These are phyloP conservation scores for Sylvietta virens DNA, from an alignment of 2,113 vertebrate species.

Conservation along the genomic window DNA sequence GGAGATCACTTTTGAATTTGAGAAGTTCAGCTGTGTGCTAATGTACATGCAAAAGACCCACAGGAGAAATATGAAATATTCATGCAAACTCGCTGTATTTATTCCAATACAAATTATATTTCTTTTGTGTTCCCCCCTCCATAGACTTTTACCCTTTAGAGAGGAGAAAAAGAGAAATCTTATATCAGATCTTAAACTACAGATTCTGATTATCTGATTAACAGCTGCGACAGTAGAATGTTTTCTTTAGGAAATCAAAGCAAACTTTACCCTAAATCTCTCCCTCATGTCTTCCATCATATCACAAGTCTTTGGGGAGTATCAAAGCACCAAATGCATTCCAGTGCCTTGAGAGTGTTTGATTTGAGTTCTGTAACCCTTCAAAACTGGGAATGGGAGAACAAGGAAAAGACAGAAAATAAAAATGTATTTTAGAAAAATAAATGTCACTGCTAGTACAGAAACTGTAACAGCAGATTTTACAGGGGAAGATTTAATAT, in stretches of 20 bases:
- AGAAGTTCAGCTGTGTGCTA: neutral
- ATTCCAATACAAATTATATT: neutral
- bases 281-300: neutral
- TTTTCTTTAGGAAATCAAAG: slow-evolving; percentile 32
- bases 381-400: neutral
- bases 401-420: neutral
- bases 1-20: neutral
- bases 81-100: neutral
- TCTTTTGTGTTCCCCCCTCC: neutral
- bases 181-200: neutral
- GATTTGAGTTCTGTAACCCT: neutral
- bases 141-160: neutral
- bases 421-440: neutral
- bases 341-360: neutral
- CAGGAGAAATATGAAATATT: neutral
- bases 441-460: neutral
- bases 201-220: slow-evolving; percentile 10
- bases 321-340: neutral
- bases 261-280: neutral
- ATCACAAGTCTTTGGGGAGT: neutral
- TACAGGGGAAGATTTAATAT: neutral
- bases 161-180: neutral
- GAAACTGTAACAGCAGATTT: neutral
- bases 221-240: neutral
- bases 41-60: neutral